Conservation (phyloP, 2,797 vertebrate species). For the Todus mexicanus region DNA sequence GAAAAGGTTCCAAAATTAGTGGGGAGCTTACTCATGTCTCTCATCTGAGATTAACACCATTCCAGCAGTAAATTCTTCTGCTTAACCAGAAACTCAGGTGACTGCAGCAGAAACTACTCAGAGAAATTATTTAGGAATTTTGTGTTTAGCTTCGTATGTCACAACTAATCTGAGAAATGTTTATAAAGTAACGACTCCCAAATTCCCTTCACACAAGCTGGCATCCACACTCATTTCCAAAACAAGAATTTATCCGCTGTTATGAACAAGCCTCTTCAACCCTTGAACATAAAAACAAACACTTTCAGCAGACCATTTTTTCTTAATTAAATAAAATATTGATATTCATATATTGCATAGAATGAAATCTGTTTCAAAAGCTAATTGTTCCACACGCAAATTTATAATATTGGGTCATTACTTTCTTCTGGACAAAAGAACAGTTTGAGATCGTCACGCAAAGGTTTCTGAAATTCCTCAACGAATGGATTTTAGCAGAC, state of each 20-base stretch:
- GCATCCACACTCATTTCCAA: not conserved
- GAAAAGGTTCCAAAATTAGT: not conserved
- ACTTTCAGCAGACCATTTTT: not conserved
- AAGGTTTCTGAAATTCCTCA: not conserved
- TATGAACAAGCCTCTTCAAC: not conserved
- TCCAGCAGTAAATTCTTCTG: not conserved
- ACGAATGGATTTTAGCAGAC: not conserved
- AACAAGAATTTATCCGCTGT: not conserved
- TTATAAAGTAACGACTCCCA: not conserved
- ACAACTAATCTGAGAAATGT: not conserved
- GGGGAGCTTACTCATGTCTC: not conserved
- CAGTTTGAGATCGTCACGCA: not conserved
- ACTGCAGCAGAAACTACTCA: not conserved
- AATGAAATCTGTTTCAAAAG: not conserved
- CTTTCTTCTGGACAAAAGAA: not conserved
- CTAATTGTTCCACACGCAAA: not conserved
- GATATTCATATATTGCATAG: not conserved
- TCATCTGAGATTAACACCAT: rapidly evolving
- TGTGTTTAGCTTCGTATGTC: not conserved
- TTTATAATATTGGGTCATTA: not conserved
- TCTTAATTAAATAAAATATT: not conserved
- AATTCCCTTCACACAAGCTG: not conserved
- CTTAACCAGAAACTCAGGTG: not conserved
- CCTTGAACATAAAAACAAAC: not conserved
- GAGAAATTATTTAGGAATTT: not conserved